Conservation (phyloP, 2,888 invertebrate species). For the Cephus pygmeus region DNA sequence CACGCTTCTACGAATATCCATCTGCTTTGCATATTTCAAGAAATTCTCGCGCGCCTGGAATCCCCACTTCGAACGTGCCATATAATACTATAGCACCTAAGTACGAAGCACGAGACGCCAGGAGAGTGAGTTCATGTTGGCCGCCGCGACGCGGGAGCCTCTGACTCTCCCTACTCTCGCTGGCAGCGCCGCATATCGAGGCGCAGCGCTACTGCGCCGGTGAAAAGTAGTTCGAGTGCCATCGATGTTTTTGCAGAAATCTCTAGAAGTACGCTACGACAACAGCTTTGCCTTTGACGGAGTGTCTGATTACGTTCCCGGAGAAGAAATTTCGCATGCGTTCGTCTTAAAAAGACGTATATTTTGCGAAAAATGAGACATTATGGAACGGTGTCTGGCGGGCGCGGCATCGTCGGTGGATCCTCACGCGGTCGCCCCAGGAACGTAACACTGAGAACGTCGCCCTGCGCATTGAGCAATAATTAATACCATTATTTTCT, state of each 20-base stretch:
- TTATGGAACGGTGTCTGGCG: constrained; percentile 49
- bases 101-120: constrained; percentile 2
- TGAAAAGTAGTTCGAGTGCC: constrained; percentile 30
- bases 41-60: not conserved
- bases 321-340: constrained; percentile 8
- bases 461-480: constrained; percentile 18
- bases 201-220: constrained; percentile 20
- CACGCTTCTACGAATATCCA: constrained; percentile 1
- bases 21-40: constrained; percentile 6
- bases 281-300: constrained; percentile 27
- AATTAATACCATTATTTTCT: not conserved
- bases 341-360: constrained; percentile 28
- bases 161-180: not conserved
- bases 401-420: constrained; percentile 44
- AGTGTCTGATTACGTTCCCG: not conserved
- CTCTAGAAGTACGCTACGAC: constrained; percentile 59
- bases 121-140: constrained; percentile 17
- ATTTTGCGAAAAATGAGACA: constrained; percentile 44
- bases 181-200: not conserved
- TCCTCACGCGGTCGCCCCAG: constrained; percentile 42
- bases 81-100: not conserved
- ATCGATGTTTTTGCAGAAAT: constrained; percentile 27
- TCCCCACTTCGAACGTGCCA: not conserved
- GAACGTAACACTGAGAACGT: constrained; percentile 10
- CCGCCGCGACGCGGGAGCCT: constrained; percentile 16